Conservation (phyloP, 2,113 vertebrate species). For the Limanda limanda region DNA sequence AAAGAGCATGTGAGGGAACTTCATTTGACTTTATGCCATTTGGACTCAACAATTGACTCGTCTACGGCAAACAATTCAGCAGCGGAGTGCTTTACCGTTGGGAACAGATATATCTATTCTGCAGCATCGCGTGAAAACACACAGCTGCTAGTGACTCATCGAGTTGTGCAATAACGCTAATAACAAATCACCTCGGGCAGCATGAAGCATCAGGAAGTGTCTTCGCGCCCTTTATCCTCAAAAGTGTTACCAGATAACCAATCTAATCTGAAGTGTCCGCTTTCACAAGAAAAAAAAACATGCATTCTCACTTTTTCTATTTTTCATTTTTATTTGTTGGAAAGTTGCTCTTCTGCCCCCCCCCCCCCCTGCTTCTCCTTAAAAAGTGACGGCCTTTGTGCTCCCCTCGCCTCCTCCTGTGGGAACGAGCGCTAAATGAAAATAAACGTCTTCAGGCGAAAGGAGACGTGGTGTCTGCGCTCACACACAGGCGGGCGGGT, state of each 20-base stretch:
- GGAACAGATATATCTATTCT: constrained; percentile 51
- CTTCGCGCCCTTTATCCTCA: constrained; percentile 15
- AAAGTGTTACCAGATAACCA: constrained; percentile 49
- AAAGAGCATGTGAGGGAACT: constrained; percentile 26
- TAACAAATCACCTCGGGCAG: constrained; percentile 46
- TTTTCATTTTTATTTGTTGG: background rate
- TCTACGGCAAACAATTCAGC: no score
- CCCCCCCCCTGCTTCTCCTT: background rate
- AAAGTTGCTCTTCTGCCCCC: background rate
- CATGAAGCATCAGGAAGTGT: background rate
- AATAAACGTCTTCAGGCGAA: constrained; percentile 35
- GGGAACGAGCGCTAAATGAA: constrained; percentile 47
- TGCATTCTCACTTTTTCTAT: background rate
- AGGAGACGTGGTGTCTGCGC: constrained; percentile 34
- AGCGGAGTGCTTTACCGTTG: no score
- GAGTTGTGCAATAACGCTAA: constrained; percentile 28
- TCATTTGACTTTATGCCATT: constrained; percentile 48
- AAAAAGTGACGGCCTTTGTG: constrained; percentile 33
- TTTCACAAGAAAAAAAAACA: constrained; percentile 16
- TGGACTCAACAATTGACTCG: constrained; percentile 40
- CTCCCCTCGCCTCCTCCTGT: constrained; percentile 40
- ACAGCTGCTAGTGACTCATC: constrained; percentile 57
- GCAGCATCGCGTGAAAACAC: constrained; percentile 47
- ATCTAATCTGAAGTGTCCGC: constrained; percentile 12
- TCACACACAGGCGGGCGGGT: constrained; percentile 14